Conservation (phyloP, 1,140 invertebrate species). For the Ptiloglossa arizonensis region DNA sequence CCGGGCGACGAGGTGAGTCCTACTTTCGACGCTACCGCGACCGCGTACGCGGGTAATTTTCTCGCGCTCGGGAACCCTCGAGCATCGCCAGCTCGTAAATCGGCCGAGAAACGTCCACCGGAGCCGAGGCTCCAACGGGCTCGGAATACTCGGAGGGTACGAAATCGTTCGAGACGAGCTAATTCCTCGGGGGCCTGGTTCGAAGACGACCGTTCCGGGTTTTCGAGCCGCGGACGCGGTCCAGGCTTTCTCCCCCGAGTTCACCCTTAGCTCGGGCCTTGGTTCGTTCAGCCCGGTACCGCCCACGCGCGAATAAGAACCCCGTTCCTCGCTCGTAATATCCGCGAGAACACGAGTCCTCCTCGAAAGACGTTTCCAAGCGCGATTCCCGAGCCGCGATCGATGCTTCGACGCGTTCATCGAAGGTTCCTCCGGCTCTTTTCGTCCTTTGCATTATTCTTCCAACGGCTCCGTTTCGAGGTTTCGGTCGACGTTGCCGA, state of each 20-base stretch:
- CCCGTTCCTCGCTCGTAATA: slow-evolving; percentile 56
- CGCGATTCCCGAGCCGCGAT: slow-evolving; percentile 2
- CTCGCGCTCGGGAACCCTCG: no score
- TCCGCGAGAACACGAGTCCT: slow-evolving; percentile 22
- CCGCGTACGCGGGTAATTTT: no score
- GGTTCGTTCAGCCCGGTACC: slow-evolving; percentile 44
- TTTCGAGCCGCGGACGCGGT: slow-evolving; percentile 21
- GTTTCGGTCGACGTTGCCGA: no score
- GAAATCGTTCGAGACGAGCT: slow-evolving; percentile 1
- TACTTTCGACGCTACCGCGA: no score
- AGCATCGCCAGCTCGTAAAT: no score
- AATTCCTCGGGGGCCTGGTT: slow-evolving; percentile 31
- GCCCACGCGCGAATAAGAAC: slow-evolving; percentile 19
- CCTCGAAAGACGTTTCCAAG: not conserved
- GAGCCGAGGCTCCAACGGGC: no score
- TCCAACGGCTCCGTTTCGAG: no score
- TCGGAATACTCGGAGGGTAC: no score
- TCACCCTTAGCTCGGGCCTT: slow-evolving; percentile 42
- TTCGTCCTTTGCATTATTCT: no score
- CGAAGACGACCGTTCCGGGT: slow-evolving; percentile 22
- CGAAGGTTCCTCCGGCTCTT: no score
- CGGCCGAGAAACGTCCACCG: no score
- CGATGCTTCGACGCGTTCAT: slow-evolving; percentile 44
- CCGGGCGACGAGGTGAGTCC: no score
- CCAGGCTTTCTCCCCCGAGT: slow-evolving; percentile 36